phyloP scores from a whole-genome alignment of 2,888 invertebrate genomes.

The Ophioninae sp. region DNA sequence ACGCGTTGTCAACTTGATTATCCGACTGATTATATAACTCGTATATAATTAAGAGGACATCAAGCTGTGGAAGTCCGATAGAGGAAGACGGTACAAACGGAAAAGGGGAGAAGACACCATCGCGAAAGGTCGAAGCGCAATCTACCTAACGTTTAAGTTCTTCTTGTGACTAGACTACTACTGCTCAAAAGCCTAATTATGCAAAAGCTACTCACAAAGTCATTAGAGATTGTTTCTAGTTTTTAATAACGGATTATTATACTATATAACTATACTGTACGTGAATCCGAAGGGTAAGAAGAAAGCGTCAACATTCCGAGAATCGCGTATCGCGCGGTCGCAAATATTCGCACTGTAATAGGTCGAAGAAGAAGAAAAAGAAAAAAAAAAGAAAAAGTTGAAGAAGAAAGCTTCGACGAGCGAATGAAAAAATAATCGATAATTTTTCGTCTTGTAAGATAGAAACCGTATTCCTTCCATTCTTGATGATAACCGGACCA shows the following conservation, averaged over 20 bases:
- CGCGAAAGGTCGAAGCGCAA: constrained; percentile 57
- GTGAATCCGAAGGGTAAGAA: constrained; percentile 40
- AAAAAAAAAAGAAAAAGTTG: constrained; percentile 30
- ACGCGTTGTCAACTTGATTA: constrained; percentile 46
- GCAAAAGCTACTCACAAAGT: constrained; percentile 79
- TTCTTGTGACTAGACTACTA: constrained; percentile 74
- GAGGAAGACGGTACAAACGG: constrained; percentile 19
- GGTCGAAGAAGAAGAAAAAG: constrained; percentile 39
- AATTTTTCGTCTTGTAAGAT: constrained; percentile 75
- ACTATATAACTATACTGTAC: constrained; percentile 50
- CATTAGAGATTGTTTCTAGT: constrained; percentile 80
- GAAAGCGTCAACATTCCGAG: constrained; percentile 64
- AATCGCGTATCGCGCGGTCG: constrained; percentile 49
- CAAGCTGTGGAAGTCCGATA: constrained; percentile 27
- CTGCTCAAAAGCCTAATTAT: constrained; percentile 79
- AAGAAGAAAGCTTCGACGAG: constrained; percentile 54
- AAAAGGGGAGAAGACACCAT: constrained; percentile 6
- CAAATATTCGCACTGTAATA: constrained; percentile 55
- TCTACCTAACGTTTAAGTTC: constrained; percentile 59
- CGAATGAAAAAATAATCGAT: constrained; percentile 68
- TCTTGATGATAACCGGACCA: constrained; percentile 61
- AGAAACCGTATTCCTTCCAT: constrained; percentile 78
- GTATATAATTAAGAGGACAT: constrained; percentile 41
- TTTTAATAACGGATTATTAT: constrained; percentile 72
- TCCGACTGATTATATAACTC: constrained; percentile 44